Base-by-base conservation (phyloP, 2,113 vertebrate species). In the Podilymbus podiceps region DNA sequence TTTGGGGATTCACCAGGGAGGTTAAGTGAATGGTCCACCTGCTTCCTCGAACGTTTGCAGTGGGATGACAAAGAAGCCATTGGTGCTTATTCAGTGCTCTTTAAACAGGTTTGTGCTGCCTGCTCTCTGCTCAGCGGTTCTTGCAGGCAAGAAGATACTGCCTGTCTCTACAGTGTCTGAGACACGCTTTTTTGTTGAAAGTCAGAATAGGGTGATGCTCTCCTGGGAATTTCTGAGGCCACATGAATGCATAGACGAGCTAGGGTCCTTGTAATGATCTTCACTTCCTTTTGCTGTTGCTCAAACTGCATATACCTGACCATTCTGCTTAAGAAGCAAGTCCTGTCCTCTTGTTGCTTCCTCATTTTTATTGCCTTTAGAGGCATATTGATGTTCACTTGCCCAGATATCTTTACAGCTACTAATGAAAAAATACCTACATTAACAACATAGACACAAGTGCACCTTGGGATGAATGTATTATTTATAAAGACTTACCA, bases 401-500 rank as follows among this genome's bases (percentile, higher is more conserved):
- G 86, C 86, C 63, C 71, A 56, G 49, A 62, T 90, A 87, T 81
- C 74, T 46, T 59, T 90, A 87, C 55, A 49, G 67, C 66, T 89
- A 22, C 73, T 96, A 91, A 93, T 62, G 42, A 95, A 96, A 94
- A 95, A 93, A 96, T 95, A 88, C 88, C 49, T 76, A 93, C 88
- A 92, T 96, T 94, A 96, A 71, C 40, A 83, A 93, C 93, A 93
- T 50, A 91, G 75, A 83, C 67, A 58, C 79, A 79, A 94, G 75
- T 73, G 73, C 64, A 83, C 92, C 87, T 96, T 82, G 94, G 97
- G 96, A 69, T 97, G 79, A 96, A 68, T 85, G 92, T 91, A 96
- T 97, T 97, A 93, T 93, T 97, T 96, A 94, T 96, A 85, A 86
- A 91, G 91, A 96, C 93, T 96, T 97, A 96, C 96, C 96, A 95